Conservation (phyloP, 2,888 invertebrate species). For the Malthinus seriepunctatus region DNA sequence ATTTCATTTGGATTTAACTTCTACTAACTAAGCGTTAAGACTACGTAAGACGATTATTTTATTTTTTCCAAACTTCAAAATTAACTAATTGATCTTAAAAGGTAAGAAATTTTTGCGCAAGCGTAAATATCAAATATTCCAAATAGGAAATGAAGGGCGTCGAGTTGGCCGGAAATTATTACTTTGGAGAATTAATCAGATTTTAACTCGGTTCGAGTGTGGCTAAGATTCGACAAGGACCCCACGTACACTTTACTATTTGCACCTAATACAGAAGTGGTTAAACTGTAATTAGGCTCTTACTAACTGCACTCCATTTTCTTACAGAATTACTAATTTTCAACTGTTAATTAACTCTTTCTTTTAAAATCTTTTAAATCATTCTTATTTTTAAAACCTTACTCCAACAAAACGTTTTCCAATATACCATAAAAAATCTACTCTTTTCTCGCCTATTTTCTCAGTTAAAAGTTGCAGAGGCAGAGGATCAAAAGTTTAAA, state of each 20-base stretch:
- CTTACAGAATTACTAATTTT: too few species aligned
- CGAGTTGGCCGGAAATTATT: constrained; percentile 50
- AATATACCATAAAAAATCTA: too few species aligned
- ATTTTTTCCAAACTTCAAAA: constrained; percentile 9
- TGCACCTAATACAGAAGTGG: constrained; percentile 36
- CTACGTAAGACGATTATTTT: constrained; percentile 2
- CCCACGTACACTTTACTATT: constrained; percentile 37
- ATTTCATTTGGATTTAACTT: constrained; percentile 33
- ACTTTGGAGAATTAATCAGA: constrained; percentile 51
- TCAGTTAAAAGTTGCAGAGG: too few species aligned
- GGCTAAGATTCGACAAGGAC: constrained; percentile 32
- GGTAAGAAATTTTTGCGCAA: constrained; percentile 16
- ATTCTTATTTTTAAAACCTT: too few species aligned
- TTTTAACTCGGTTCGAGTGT: constrained; percentile 47
- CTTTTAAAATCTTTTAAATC: too few species aligned
- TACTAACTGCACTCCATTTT: constrained; percentile 29
- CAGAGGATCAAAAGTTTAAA: too few species aligned
- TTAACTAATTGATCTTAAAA: constrained; percentile 20
- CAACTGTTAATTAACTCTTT: too few species aligned
- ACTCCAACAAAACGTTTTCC: too few species aligned
- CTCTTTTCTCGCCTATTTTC: too few species aligned
- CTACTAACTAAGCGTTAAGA: constrained; percentile 20
- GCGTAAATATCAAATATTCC: constrained; percentile 31
- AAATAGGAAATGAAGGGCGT: constrained; percentile 40
- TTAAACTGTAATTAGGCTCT: constrained; percentile 37